These are phyloP conservation scores for Crossocerus cetratus DNA, from an alignment of 2,888 invertebrate genomes.

Conservation along the genomic window DNA sequence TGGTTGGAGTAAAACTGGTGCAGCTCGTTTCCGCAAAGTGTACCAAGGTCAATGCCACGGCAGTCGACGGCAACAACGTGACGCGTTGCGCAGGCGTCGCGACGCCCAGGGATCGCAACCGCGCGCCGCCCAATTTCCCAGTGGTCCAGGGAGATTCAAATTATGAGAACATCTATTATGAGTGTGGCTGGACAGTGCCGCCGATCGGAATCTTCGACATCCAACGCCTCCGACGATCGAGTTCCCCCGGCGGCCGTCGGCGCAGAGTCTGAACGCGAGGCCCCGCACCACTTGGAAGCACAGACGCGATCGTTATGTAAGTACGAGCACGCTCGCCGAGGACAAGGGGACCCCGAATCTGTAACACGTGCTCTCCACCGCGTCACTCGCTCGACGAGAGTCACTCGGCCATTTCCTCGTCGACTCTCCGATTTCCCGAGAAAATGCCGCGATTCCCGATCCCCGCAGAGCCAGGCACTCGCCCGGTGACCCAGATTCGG, in stretches of 20 bases:
- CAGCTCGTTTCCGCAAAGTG: conserved; percentile 17
- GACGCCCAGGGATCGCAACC: conserved; percentile 8
- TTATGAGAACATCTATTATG: conserved; percentile 3
- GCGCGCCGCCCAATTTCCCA: neutral
- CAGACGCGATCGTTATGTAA: neutral
- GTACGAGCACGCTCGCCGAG: neutral
- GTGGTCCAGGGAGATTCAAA: neutral
- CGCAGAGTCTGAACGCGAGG: neutral
- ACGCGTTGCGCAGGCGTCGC: conserved; percentile 23
- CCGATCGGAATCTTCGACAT: neutral
- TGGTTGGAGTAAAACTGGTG: neutral
- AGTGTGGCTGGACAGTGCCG: neutral
- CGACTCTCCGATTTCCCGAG: neutral
- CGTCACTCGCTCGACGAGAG: neutral
- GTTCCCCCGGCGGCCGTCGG: neutral
- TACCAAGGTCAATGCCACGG: conserved; percentile 49
- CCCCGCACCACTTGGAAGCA: neutral
- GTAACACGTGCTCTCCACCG: neutral
- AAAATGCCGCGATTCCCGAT: neutral
- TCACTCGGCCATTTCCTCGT: neutral
- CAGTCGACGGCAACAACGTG: conserved; percentile 9
- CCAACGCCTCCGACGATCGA: neutral
- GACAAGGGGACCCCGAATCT: neutral
- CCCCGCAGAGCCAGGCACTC: neutral
- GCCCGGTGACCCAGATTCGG: neutral